Conservation (phyloP, 2,888 invertebrate genomes). For the Ennomos fuscantarius region DNA sequence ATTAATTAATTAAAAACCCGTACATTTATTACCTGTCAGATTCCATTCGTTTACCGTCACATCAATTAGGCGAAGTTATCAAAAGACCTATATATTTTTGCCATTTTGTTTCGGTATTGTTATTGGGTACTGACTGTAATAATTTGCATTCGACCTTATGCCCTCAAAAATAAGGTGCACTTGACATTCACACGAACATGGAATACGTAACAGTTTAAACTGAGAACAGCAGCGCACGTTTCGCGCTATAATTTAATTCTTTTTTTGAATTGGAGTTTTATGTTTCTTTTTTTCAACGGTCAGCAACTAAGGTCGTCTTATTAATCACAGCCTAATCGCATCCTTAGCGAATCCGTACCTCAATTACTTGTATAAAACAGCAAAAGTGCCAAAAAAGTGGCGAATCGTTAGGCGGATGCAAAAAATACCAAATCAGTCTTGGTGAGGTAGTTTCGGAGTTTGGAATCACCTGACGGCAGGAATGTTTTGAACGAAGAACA, state of each 20-base stretch:
- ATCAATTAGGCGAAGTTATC: conserved; percentile 45
- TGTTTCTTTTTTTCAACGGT: conserved; percentile 39
- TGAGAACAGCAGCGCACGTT: background rate
- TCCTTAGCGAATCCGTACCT: conserved; percentile 79
- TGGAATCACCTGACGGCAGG: conserved; percentile 22
- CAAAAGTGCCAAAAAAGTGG: conserved; percentile 69
- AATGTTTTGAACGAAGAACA: conserved; percentile 1
- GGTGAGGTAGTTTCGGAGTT: conserved; percentile 39
- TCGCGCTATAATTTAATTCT: conserved; percentile 11
- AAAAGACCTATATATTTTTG: conserved; percentile 37
- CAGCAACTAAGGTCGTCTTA: conserved; percentile 50
- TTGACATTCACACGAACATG: no score
- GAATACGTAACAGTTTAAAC: no score
- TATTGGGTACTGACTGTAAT: background rate
- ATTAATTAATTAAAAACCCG: conserved; percentile 53
- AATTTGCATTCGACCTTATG: no score
- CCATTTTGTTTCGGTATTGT: background rate
- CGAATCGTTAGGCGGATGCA: conserved; percentile 65
- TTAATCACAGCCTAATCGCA: conserved; percentile 81
- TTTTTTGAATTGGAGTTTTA: conserved; percentile 27
- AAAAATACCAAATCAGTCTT: conserved; percentile 66
- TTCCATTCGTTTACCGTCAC: conserved; percentile 63
- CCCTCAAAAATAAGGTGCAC: no score
- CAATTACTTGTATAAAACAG: conserved; percentile 79
- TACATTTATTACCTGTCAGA: conserved; percentile 58